Conservation (phyloP, 1,140 invertebrate genomes). For the Argopecten irradians region DNA sequence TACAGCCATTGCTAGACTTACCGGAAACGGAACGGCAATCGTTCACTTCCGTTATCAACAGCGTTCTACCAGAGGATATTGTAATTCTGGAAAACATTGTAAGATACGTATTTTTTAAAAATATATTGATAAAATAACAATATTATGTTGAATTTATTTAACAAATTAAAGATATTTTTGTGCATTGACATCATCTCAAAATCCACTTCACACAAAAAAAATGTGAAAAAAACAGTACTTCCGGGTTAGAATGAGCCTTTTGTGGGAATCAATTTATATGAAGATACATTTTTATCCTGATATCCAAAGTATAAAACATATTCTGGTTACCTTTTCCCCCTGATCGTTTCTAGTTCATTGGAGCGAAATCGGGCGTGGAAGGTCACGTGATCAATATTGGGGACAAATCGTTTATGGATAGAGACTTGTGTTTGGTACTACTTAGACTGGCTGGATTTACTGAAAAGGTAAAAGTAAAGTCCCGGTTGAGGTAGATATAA, state of each 20-base stretch:
- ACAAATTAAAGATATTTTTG: no score
- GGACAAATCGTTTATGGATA: neutral
- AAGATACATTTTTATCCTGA: no score
- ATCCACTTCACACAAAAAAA: no score
- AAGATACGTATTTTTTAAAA: no score
- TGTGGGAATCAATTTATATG: no score
- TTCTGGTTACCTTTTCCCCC: neutral
- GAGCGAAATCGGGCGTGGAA: neutral
- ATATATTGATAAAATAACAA: no score
- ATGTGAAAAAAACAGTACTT: no score
- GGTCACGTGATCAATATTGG: neutral
- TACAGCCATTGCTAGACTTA: neutral
- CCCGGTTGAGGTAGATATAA: no score
- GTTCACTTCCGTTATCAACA: constrained; percentile 1
- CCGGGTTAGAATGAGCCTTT: no score
- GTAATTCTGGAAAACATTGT: neutral
- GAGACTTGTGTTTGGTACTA: neutral
- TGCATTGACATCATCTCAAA: no score
- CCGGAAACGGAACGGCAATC: neutral
- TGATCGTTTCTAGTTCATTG: neutral
- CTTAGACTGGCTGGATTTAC: neutral
- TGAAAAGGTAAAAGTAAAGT: no score
- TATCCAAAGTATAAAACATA: neutral
- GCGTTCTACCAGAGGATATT: neutral
- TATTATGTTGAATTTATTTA: no score